Evolutionary conservation across 2,113 vertebrate genomes (phyloP).

Genomic region (Diglossa brunneiventris): DNA sequence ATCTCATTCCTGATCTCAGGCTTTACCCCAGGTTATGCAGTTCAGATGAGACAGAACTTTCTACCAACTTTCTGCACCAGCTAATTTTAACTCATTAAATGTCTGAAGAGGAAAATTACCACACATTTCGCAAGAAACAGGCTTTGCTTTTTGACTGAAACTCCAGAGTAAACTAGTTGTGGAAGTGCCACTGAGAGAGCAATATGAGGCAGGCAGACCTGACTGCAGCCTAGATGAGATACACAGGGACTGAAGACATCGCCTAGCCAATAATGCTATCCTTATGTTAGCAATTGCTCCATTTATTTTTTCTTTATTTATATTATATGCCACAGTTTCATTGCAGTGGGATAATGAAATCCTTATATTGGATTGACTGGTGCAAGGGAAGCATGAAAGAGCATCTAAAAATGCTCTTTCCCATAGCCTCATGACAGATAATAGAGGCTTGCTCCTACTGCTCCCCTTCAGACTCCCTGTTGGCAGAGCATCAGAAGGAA

Average conservation of each 20-base stretch:
- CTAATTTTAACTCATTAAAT: neutral
- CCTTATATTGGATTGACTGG: neutral
- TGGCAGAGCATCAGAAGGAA: neutral
- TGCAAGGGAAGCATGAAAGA: neutral
- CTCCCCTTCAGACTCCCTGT: neutral
- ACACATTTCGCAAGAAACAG: neutral
- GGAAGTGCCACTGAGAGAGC: neutral
- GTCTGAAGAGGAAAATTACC: neutral
- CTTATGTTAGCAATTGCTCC: neutral
- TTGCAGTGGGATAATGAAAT: neutral
- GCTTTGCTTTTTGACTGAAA: neutral
- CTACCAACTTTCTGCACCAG: neutral
- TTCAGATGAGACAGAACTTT: neutral
- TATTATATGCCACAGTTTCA: neutral
- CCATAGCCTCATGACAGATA: neutral
- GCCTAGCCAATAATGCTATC: neutral
- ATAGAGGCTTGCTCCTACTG: neutral
- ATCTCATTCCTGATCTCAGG: neutral
- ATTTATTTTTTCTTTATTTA: neutral
- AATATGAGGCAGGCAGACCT: neutral
- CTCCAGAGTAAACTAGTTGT: neutral
- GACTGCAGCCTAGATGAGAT: neutral
- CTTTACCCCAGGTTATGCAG: neutral
- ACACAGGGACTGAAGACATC: neutral
- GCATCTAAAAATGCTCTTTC: neutral